Evolutionary conservation across 2,888 invertebrate species (phyloP).

Genomic region (Diachrysia chrysitis): DNA sequence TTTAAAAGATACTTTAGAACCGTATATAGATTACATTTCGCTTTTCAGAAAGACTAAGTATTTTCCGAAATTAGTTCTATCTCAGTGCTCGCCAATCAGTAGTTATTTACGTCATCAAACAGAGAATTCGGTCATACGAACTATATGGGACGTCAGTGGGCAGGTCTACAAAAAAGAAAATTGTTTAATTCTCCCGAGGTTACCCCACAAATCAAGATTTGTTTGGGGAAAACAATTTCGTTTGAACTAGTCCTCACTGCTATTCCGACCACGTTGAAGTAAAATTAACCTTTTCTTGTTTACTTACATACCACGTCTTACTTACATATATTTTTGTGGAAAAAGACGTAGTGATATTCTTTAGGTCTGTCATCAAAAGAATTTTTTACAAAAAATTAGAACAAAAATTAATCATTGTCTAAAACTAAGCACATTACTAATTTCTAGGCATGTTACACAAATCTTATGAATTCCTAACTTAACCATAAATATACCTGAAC

Average conservation of each 20-base stretch:
- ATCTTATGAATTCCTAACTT: too few species aligned
- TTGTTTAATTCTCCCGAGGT: constrained; percentile 60
- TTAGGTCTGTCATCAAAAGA: too few species aligned
- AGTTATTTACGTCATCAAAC: constrained; percentile 48
- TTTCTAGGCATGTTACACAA: too few species aligned
- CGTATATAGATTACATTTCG: too few species aligned
- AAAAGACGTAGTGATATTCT: too few species aligned
- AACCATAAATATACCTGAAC: too few species aligned
- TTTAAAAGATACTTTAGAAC: too few species aligned
- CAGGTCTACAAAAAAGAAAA: constrained; percentile 56
- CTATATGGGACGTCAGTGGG: constrained; percentile 51
- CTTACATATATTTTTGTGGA: background rate
- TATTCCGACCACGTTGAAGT: background rate
- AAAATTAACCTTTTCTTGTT: constrained; percentile 16
- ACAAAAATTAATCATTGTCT: too few species aligned
- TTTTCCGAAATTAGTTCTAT: constrained; percentile 9
- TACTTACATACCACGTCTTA: background rate
- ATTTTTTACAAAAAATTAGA: too few species aligned
- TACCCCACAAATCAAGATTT: constrained; percentile 58
- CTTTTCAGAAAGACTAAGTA: background rate
- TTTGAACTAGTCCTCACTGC: constrained; percentile 29
- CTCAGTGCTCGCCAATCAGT: constrained; percentile 31
- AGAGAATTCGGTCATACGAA: constrained; percentile 47
- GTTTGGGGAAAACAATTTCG: constrained; percentile 56
- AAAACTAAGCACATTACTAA: too few species aligned